Evolutionary conservation across 2,797 vertebrate species (phyloP), one percentile per base, ranked within the genome.

Genomic region (Gallinago nigripennis): DNA sequence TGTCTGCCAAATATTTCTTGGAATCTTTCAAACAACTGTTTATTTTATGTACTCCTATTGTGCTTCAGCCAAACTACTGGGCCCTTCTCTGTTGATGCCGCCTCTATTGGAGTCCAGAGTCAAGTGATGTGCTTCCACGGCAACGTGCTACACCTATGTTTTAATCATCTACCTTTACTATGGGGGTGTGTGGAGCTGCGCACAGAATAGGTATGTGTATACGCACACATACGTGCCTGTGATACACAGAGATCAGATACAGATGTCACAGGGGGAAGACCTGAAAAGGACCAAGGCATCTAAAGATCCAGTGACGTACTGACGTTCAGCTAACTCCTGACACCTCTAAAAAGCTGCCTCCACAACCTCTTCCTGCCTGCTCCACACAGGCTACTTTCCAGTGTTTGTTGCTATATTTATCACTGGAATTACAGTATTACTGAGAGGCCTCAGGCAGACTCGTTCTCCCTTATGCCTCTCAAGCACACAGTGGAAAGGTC

Each of bases 361-460:
- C 88, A 78, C 63, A 37, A 60, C 61, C 72, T 75, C 90, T 69
- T 81, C 71, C 90, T 85, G 81, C 61, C 71, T 80, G 68, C 69
- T 95, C 50, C 71, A 65, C 61, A 65, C 75, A 68, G 58, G 79
- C 53, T 81, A 48, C 51, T 92, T 92, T 51, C 68, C 93, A 82
- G 86, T 78, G 94, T 79, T 91, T 94, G 94, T 37, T 89, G 81
- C 90, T 96, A 46, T 86, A 95, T 96, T 96, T 96, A 86, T 90
- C 88, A 60, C 81, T 71, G 11, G 28, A 94, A 96, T 90, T 82
- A 73, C 71, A 86, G 70, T 77, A 73, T 70, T 79, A 82, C 70
- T 63, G 70, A 77, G 76, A 91, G 64, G 90, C 83, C 90, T 80
- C 78, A 50, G 95, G 94, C 88, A 94, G 82, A 43, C 76, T 89